Base-by-base conservation (phyloP, 2,797 vertebrate species). In the Sebastes vulpes region DNA sequence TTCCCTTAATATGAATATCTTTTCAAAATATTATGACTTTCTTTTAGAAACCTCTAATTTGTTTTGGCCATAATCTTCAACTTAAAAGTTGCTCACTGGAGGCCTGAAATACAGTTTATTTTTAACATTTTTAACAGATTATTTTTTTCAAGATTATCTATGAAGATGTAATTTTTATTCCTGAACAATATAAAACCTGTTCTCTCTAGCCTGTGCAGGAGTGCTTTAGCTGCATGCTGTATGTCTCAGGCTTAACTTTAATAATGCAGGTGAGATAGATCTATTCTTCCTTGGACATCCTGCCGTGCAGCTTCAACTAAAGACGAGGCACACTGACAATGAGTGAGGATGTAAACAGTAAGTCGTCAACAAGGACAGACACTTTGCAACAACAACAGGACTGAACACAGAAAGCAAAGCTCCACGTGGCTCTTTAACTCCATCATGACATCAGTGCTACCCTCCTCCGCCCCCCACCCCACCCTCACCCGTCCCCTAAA, bases 341-440 rank as follows among this genome's bases (percentile, higher is more conserved):
- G 32, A 67, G n/a, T 9, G n/a, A 76, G 23, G 58, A 66, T 28
- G 52, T 56, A 32, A 75, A 72, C 31, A 71, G 42, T 7, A 26
- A 52, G 42, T 5, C 7, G 14, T 74, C 54, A 65, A 68, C 42
- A n/a, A n/a, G 32, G 35, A 26, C 14, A 5, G 42, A 42, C 2
- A 18, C 42, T 54, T 3, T 58, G 23, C 0, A 69, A 66, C 26
- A 57, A 64, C 26, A 53, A 31, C 14, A 21, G 38, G 21, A 65
- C 60, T 6, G 23, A 66, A 21, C 4, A 18, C 31, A 46, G 20
- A 79, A 21, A 56, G 60, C 61, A 52, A 73, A 61, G 50, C 59
- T 86, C 70, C 69, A 79, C 21, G 38, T 84, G 70, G 59, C 83
- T 76, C 57, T 82, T 63, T 56, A 69, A 70, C 76, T 69, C 70